A percentile compares a stretch with the other conserved stretches of the same genome.
Evolutionary conservation across 2,113 vertebrate genomes (phyloP).

Genomic region (Typhlomys cinereus): DNA sequence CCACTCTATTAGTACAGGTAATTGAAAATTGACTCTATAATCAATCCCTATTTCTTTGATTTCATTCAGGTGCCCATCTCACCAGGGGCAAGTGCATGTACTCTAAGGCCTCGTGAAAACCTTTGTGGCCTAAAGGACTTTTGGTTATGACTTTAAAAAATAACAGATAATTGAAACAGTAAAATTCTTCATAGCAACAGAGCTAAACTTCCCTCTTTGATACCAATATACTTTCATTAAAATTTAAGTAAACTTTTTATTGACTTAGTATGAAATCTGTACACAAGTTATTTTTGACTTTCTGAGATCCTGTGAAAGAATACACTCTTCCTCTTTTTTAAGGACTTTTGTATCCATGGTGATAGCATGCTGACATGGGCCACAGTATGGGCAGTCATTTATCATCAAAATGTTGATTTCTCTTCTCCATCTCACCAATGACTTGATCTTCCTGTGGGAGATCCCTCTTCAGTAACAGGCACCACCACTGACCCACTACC

Average conservation of each 20-base stretch:
- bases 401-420: background rate
- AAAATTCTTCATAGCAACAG: conserved; percentile 56
- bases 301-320: conserved; percentile 30
- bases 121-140: conserved; percentile 36
- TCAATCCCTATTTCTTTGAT: conserved; percentile 74
- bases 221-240: conserved; percentile 63
- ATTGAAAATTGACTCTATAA: conserved; percentile 79
- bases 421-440: background rate
- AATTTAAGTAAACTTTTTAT: conserved; percentile 69
- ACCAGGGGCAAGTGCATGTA: background rate
- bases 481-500: background rate
- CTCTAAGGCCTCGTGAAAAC: conserved; percentile 6
- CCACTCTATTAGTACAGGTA: conserved; percentile 74
- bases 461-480: background rate
- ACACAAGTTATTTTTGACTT: conserved; percentile 39
- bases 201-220: conserved; percentile 58
- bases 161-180: conserved; percentile 41
- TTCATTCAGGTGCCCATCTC: conserved; percentile 65
- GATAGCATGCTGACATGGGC: background rate
- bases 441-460: background rate
- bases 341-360: background rate
- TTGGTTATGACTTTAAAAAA: conserved; percentile 60
- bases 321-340: background rate
- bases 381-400: background rate
- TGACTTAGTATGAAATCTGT: conserved; percentile 53